A percentile compares a stretch with the other conserved stretches of the same genome.
These are phyloP conservation scores for Bicyclus anynana DNA, from an alignment of 1,140 invertebrate genomes.

Conservation along the genomic window DNA sequence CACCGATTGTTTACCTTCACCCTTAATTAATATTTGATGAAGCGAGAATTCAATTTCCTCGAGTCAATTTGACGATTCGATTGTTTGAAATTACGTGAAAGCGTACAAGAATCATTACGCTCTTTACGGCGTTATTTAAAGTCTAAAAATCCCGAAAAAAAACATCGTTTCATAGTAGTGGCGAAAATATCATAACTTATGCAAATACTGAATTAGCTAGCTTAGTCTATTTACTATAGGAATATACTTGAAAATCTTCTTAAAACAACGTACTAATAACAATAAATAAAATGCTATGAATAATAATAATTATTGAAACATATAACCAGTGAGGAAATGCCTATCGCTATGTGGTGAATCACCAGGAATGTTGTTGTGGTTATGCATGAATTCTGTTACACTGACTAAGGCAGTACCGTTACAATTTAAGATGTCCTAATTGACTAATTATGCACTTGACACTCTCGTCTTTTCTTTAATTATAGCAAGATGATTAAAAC, in stretches of 20 bases:
- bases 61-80: neutral
- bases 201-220: too few relatives aligned
- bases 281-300: neutral
- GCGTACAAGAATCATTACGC: too few relatives aligned
- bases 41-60: neutral
- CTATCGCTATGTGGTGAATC: neutral
- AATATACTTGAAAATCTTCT: too few relatives aligned
- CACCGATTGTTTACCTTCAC: slow-evolving; percentile 4
- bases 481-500: too few relatives aligned
- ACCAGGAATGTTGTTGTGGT: neutral
- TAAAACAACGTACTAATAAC: too few relatives aligned
- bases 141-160: too few relatives aligned
- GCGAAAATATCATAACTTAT: too few relatives aligned
- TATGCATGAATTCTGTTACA: neutral
- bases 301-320: neutral
- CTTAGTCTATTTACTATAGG: too few relatives aligned
- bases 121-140: too few relatives aligned
- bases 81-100: neutral
- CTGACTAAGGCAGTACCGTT: neutral
- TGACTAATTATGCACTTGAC: neutral
- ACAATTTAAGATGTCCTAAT: neutral
- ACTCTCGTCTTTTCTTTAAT: neutral
- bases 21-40: slow-evolving; percentile 4
- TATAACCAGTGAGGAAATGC: neutral
- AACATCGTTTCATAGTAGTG: too few relatives aligned